These are phyloP conservation scores for Anthonomus grandis DNA, from an alignment of 1,140 invertebrate genomes.

Conservation along the genomic window DNA sequence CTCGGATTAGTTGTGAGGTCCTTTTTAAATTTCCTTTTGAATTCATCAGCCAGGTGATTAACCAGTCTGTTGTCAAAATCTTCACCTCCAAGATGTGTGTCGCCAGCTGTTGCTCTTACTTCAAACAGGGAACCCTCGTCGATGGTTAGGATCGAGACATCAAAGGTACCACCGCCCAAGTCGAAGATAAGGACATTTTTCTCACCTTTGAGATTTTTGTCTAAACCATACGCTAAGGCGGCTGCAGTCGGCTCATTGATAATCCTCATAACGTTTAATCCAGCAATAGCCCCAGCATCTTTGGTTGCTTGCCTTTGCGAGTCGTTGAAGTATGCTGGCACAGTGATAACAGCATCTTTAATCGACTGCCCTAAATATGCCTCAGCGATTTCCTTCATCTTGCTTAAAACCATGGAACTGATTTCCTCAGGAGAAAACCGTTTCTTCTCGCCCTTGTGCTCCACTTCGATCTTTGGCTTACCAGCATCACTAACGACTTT, in stretches of 20 bases:
- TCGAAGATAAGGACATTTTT: slow-evolving; percentile 56
- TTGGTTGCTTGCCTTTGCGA: too few relatives aligned
- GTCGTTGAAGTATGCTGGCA: slow-evolving; percentile 59
- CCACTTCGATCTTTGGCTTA: slow-evolving; percentile 65
- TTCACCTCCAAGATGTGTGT: slow-evolving; percentile 64
- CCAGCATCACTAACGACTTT: slow-evolving; percentile 49
- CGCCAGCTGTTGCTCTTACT: slow-evolving; percentile 61
- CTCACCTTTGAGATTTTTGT: slow-evolving; percentile 56
- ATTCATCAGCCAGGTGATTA: slow-evolving; percentile 58
- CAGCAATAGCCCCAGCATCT: slow-evolving; percentile 60
- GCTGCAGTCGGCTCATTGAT: slow-evolving; percentile 69
- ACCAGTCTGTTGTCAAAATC: slow-evolving; percentile 78
- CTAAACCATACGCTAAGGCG: slow-evolving; percentile 55
- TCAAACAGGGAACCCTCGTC: slow-evolving; percentile 69
- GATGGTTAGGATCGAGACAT: slow-evolving; percentile 72
- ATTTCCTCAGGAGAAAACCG: slow-evolving; percentile 54
- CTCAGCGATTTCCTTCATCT: slow-evolving; percentile 59
- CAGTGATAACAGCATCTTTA: slow-evolving; percentile 44
- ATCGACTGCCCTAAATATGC: slow-evolving; percentile 49
- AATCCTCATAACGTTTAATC: slow-evolving; percentile 56
- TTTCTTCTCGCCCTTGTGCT: slow-evolving; percentile 65
- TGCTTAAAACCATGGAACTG: slow-evolving; percentile 62
- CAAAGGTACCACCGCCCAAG: slow-evolving; percentile 56
- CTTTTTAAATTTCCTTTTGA: slow-evolving; percentile 53
- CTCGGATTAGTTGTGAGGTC: slow-evolving; percentile 51